Evolutionary conservation across 2,797 vertebrate species (phyloP).

Genomic region (Nothura maculosa): DNA sequence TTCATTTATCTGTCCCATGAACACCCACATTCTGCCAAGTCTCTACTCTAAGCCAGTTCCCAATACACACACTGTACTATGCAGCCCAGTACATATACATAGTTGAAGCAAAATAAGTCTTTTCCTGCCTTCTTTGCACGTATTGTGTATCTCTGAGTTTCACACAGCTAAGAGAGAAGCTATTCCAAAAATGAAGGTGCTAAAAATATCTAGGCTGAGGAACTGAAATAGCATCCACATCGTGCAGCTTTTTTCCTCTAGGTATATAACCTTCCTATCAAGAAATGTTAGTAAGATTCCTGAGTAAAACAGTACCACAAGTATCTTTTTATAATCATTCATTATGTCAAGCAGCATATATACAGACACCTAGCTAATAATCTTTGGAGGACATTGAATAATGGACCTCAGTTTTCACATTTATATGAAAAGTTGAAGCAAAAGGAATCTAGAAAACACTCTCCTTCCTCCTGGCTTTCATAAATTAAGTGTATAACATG

Average conservation of each 20-base stretch:
- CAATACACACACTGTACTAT: slow-evolving; percentile 26
- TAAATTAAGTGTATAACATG: slow-evolving; percentile 48
- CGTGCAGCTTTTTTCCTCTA: neutral
- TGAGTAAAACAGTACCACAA: neutral
- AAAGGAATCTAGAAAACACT: slow-evolving; percentile 15
- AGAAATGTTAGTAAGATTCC: neutral
- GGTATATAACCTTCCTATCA: neutral
- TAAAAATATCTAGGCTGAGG: slow-evolving; percentile 50
- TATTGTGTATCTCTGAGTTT: slow-evolving; percentile 47
- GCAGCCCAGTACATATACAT: slow-evolving; percentile 9
- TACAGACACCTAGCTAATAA: neutral
- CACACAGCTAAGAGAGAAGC: neutral
- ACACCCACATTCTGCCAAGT: slow-evolving; percentile 1
- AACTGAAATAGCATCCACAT: neutral
- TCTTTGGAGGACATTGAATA: neutral
- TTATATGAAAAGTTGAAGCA: neutral
- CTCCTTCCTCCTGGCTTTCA: slow-evolving; percentile 7
- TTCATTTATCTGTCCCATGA: slow-evolving; percentile 19
- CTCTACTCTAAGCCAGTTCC: slow-evolving; percentile 54
- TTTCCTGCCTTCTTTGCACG: slow-evolving; percentile 43
- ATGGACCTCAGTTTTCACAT: neutral
- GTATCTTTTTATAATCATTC: neutral
- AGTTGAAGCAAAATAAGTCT: slow-evolving; percentile 17
- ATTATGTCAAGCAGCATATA: neutral
- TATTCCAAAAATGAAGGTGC: slow-evolving; percentile 59